phyloP scores from a whole-genome alignment of 2,797 vertebrate genomes.

The Siniperca undulata region DNA sequence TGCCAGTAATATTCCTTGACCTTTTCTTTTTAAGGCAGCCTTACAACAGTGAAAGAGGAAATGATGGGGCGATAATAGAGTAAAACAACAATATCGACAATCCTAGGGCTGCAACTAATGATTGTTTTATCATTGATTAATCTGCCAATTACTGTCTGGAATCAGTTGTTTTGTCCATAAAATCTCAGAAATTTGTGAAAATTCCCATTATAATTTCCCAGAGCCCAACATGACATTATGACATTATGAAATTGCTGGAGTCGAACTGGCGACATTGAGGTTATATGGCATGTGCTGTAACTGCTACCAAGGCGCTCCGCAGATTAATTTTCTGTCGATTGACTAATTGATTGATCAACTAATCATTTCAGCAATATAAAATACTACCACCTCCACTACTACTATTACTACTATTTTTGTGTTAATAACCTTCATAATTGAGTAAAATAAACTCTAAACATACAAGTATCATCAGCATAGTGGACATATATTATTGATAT shows the following conservation, averaged over 20 bases:
- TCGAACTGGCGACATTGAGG: no score
- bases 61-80: conserved; percentile 67
- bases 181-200: background rate
- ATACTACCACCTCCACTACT: background rate
- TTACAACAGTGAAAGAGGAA: conserved; percentile 29
- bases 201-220: background rate
- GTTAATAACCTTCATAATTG: background rate
- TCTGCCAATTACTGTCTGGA: background rate
- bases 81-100: background rate
- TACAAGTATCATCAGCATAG: background rate
- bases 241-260: no score
- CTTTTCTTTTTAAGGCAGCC: conserved; percentile 82
- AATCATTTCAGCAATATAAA: background rate
- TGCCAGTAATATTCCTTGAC: conserved; percentile 88
- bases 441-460: background rate
- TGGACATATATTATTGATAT: background rate
- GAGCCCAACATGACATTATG: background rate
- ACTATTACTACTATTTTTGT: background rate
- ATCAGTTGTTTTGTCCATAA: background rate
- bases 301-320: no score
- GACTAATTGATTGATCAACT: background rate
- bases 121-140: background rate
- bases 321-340: background rate
- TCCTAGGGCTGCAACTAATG: background rate
- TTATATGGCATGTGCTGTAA: no score